Conservation (phyloP, 1,140 invertebrate genomes). For the Achatina immaculata region DNA sequence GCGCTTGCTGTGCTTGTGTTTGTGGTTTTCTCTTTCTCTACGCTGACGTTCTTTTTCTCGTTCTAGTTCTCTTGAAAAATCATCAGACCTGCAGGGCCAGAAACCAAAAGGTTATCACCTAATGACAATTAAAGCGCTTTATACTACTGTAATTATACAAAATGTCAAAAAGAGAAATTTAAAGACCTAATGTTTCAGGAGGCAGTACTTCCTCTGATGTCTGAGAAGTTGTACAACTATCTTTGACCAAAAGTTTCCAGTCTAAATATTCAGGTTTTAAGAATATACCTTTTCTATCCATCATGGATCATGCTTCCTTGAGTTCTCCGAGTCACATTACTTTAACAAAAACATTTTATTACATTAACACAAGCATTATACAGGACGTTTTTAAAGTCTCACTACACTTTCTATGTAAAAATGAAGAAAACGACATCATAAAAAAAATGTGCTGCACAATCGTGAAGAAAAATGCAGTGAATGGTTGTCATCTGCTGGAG, state of each 20-base stretch:
- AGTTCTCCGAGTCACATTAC: too few species aligned
- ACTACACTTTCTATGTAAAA: too few species aligned
- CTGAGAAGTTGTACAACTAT: not conserved
- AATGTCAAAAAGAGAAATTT: not conserved
- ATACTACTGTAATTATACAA: not conserved
- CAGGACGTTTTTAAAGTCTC: too few species aligned
- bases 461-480: too few species aligned
- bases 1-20: constrained; percentile 25
- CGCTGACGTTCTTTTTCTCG: constrained; percentile 60
- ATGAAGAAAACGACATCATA: too few species aligned
- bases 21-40: constrained; percentile 46
- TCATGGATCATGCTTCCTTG: too few species aligned
- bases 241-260: not conserved
- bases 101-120: not conserved
- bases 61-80: constrained; percentile 61
- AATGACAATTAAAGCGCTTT: not conserved
- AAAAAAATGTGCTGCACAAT: too few species aligned
- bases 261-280: not conserved
- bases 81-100: constrained; percentile 33
- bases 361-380: too few species aligned
- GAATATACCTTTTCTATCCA: too few species aligned
- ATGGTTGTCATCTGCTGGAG: too few species aligned
- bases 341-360: too few species aligned
- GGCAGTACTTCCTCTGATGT: not conserved
- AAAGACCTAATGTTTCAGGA: not conserved